phyloP scores from a whole-genome alignment of 2,888 invertebrate species.

The Polydrusus pterygomalis region DNA sequence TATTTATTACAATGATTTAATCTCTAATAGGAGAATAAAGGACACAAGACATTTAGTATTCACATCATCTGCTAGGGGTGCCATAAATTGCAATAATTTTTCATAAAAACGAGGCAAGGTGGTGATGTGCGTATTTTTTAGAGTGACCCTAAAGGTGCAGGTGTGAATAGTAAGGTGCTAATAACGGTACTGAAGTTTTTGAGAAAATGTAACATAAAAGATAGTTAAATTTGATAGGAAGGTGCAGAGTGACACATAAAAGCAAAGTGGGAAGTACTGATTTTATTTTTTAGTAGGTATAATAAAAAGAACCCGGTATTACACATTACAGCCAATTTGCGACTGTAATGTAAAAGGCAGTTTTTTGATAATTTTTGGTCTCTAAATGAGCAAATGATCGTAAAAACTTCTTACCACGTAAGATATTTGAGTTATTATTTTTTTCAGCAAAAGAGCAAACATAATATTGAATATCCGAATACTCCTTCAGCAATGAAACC shows the following conservation, averaged over 20 bases:
- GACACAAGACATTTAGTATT: conserved; percentile 41
- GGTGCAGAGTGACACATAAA: background rate
- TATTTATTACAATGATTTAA: conserved; percentile 27
- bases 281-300: too few species aligned
- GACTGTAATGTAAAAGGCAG: too few species aligned
- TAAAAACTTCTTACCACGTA: too few species aligned
- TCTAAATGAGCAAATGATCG: too few species aligned
- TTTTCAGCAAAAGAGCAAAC: too few species aligned
- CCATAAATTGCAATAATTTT: conserved; percentile 33
- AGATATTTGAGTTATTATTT: too few species aligned
- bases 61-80: conserved; percentile 39
- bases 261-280: too few species aligned
- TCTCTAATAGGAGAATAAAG: background rate
- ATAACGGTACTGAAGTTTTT: conserved; percentile 32
- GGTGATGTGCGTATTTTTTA: conserved; percentile 38
- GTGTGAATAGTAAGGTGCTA: conserved; percentile 36
- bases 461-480: too few species aligned
- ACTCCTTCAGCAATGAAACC: too few species aligned
- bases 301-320: too few species aligned
- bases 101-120: conserved; percentile 46
- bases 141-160: conserved; percentile 29
- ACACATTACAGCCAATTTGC: too few species aligned
- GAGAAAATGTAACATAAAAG: background rate
- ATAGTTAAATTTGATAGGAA: background rate
- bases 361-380: too few species aligned